Base-by-base conservation (phyloP, 2,888 invertebrate species). In the Eustalomyia histrio region DNA sequence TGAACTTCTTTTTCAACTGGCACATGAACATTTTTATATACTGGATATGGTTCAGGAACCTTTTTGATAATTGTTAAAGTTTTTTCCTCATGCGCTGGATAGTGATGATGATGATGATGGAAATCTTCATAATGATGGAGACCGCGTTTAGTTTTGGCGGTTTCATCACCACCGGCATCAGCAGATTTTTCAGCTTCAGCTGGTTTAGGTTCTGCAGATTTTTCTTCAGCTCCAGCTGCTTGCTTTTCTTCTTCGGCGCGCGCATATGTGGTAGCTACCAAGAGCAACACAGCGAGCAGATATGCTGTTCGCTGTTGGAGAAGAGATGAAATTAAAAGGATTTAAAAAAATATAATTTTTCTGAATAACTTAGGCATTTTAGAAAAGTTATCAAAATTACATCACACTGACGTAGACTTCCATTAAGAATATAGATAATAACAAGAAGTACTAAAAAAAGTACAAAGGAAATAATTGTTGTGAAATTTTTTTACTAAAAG, bases 141-240 rank as follows among this genome's bases (percentile, higher is more conserved):
- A 73, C 95, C 95, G 86, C 95, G 93, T 89, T 95, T 95, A 84
- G 95, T 94, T 88, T 94, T 94, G 85, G 94, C 94, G 88, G 95
- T 95, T 33, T 89, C 89, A 82, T 94, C 94, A 69, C 84, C 89
- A 47, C 63, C 29, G 7, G 29, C 71, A 67, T 79, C 82, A 10
- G 86, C 83, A 14, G 84, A 63, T 33, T 84, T 86, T 18, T 84
- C 84, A 71, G 91, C 90, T 84, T 91, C 89, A 1, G 83, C 82
- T 12, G 85, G 67, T 8, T 85, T 81, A 7, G 84, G 55, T 72
- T 85, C 84, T 79, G 89, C 88, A 75, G 90, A 87, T 80, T 91
- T 92, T 87, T 92, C 92, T 87, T 89, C 87, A 65, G 85, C 88
- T 58, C 85, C 86, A 35, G 92, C 92, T 90, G 92, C 91, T 89